Conservation (phyloP, 2,888 invertebrate species). For the Drosophila demipolita region DNA sequence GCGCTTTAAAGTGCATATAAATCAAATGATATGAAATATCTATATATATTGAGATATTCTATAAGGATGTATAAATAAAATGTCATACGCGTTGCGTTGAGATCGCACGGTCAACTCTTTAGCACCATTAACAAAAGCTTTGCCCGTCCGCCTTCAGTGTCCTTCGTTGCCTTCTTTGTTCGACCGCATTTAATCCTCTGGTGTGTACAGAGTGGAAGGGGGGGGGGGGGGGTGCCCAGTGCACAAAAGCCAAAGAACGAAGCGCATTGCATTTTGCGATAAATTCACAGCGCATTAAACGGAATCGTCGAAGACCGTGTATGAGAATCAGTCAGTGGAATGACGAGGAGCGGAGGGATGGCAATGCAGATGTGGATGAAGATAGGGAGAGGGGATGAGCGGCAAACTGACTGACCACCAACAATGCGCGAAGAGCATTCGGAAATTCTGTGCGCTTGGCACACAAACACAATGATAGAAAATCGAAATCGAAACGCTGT, state of each 20-base stretch:
- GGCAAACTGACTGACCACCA: constrained; percentile 65
- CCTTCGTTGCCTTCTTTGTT: constrained; percentile 71
- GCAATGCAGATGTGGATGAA: background rate
- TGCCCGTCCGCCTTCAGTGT: constrained; percentile 36
- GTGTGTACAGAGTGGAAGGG: background rate
- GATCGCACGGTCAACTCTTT: constrained; percentile 70
- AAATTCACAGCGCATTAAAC: constrained; percentile 76
- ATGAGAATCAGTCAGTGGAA: constrained; percentile 5
- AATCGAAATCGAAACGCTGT: constrained; percentile 61
- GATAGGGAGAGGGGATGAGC: background rate
- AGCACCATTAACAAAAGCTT: constrained; percentile 79
- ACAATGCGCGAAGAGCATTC: constrained; percentile 70
- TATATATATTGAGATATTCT: constrained; percentile 1
- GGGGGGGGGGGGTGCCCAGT: background rate
- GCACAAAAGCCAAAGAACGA: constrained; percentile 44
- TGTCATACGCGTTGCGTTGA: constrained; percentile 34
- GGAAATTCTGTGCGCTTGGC: constrained; percentile 68
- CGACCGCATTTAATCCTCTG: constrained; percentile 72
- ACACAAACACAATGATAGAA: constrained; percentile 65
- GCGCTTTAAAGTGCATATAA: constrained; percentile 66
- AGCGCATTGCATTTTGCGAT: constrained; percentile 74
- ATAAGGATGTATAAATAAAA: constrained; percentile 32
- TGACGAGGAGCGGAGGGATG: background rate
- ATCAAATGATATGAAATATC: constrained; percentile 65
- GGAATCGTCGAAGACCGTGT: constrained; percentile 32